These are phyloP conservation scores for Brachyhypopomus occidentalis DNA, from an alignment of 2,113 vertebrate species.

Conservation along the genomic window DNA sequence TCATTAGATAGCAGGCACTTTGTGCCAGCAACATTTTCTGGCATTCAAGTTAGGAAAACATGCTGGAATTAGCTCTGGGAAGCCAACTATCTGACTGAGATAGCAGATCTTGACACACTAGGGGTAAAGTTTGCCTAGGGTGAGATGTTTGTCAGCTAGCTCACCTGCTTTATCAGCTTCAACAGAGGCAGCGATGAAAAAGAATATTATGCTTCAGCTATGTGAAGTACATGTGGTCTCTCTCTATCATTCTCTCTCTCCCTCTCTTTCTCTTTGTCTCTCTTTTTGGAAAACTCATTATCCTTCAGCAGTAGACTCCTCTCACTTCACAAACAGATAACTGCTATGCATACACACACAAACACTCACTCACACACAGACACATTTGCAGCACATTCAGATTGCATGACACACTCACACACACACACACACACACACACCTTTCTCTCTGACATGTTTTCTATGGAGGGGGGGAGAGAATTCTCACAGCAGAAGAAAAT, in stretches of 20 bases:
- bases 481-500: conserved; percentile 4
- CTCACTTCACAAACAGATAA: no score
- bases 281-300: conserved; percentile 1
- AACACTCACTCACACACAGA: not conserved
- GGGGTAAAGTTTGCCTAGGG: conserved; percentile 17
- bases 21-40: not conserved
- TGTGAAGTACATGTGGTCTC: conserved; percentile 1
- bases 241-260: not conserved
- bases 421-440: not conserved
- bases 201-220: not conserved
- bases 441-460: conserved; percentile 3
- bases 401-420: not conserved
- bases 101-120: not conserved
- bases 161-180: not conserved
- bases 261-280: not conserved
- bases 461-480: not conserved
- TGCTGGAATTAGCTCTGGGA: not conserved
- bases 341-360: no score
- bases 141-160: not conserved
- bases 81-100: not conserved
- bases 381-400: not conserved
- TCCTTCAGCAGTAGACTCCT: not conserved
- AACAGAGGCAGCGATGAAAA: not conserved
- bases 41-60: conserved; percentile 6
- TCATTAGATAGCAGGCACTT: not conserved